Conservation (phyloP, 2,888 invertebrate species). For the Drosophila kuntzei region DNA sequence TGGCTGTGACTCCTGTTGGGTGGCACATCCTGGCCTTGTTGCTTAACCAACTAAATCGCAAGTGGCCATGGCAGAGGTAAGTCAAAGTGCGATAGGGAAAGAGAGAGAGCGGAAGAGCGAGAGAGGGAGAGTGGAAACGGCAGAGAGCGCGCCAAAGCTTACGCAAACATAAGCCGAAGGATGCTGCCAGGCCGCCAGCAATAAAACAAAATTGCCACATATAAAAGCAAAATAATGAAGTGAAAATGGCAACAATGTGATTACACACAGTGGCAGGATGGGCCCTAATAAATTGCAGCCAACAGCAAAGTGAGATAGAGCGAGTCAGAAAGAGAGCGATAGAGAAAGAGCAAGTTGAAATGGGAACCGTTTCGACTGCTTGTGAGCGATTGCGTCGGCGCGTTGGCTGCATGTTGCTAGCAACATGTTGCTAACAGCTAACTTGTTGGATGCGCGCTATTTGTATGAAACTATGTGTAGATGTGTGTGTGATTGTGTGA, state of each 20-base stretch:
- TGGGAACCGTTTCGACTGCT: not conserved
- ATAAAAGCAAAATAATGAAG: constrained; percentile 82
- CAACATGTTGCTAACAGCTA: constrained; percentile 72
- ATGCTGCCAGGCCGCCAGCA: constrained; percentile 58
- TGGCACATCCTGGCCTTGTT: constrained; percentile 74
- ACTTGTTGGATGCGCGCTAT: constrained; percentile 74
- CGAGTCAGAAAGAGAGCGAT: constrained; percentile 15
- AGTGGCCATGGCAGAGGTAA: constrained; percentile 43
- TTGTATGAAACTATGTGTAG: not conserved
- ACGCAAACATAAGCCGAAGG: constrained; percentile 58
- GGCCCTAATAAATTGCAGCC: constrained; percentile 62
- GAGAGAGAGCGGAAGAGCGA: not conserved
- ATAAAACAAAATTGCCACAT: constrained; percentile 79
- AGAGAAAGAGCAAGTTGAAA: constrained; percentile 13
- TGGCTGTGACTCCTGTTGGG: constrained; percentile 31
- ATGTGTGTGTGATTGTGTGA: constrained; percentile 10
- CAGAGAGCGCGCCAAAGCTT: constrained; percentile 38
- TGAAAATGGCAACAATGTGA: constrained; percentile 82
- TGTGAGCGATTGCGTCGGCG: constrained; percentile 67
- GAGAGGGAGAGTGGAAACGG: not conserved
- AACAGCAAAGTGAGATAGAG: constrained; percentile 10
- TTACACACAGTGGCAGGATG: constrained; percentile 70
- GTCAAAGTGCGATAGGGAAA: not conserved
- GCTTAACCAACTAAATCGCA: constrained; percentile 72
- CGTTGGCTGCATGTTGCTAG: constrained; percentile 42